Conservation (phyloP, 2,113 vertebrate species). For the Hemiprocne comata region DNA sequence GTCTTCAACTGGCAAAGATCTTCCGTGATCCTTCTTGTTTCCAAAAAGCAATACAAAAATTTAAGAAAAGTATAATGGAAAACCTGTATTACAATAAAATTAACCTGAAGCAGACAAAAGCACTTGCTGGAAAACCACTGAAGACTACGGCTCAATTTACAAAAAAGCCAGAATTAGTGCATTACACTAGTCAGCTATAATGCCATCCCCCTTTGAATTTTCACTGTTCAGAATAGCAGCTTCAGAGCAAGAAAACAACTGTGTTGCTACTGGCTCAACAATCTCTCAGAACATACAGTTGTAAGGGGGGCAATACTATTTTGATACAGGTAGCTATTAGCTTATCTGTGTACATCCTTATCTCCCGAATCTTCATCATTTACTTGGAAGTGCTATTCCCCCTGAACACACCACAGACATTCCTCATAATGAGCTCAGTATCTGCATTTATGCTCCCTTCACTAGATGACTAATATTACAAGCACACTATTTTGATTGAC, state of each 20-base stretch:
- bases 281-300: neutral
- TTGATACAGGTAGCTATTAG: neutral
- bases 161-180: neutral
- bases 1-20: neutral
- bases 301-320: neutral
- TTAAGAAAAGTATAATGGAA: neutral
- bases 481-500: conserved; percentile 58
- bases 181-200: neutral
- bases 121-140: neutral
- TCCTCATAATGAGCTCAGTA: conserved; percentile 11
- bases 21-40: neutral
- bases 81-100: neutral
- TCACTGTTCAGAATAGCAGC: neutral
- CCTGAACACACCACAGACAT: conserved; percentile 17
- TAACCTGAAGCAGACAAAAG: neutral
- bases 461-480: conserved; percentile 60
- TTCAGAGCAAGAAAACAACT: conserved; percentile 2
- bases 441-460: conserved; percentile 38
- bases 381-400: neutral
- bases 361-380: neutral
- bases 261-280: neutral
- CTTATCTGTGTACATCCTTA: conserved; percentile 17
- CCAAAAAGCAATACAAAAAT: neutral
- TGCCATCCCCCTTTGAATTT: neutral
- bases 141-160: neutral